Percentiles rank a stretch among this genome's conserved stretches.
phyloP scores from a whole-genome alignment of 2,888 invertebrate genomes.

The Trichogramma dendrolimi region DNA sequence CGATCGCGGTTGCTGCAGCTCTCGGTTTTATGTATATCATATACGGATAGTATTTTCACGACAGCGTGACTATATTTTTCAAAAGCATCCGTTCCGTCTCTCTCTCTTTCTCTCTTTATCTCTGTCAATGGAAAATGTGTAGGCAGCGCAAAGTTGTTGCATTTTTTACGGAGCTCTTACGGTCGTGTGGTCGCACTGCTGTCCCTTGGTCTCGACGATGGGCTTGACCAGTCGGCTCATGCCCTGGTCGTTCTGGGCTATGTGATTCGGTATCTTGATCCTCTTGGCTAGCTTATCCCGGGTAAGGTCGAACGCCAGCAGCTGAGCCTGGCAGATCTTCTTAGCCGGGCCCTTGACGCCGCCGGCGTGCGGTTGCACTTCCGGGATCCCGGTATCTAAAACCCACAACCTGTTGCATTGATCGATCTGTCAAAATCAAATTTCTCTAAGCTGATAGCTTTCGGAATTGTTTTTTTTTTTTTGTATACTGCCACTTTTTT shows the following conservation, averaged over 20 bases:
- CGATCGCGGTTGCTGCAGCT: no score
- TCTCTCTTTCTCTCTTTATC: no score
- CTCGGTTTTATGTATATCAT: no score
- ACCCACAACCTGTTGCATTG: conserved; percentile 68
- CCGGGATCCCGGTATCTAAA: conserved; percentile 65
- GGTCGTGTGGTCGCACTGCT: conserved; percentile 26
- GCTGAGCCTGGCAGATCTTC: conserved; percentile 65
- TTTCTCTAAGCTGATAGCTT: conserved; percentile 25
- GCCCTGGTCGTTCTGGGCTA: conserved; percentile 32
- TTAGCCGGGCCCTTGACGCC: neutral
- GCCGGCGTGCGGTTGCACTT: conserved; percentile 40
- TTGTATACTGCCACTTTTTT: conserved; percentile 5
- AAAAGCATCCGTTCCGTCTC: no score
- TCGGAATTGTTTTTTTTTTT: conserved; percentile 2
- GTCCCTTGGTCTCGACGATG: conserved; percentile 34
- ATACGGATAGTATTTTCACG: no score
- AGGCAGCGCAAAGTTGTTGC: no score
- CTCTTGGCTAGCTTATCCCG: conserved; percentile 48
- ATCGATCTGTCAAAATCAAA: conserved; percentile 58
- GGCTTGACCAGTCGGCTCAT: conserved; percentile 38
- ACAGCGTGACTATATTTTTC: no score
- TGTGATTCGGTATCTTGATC: conserved; percentile 32
- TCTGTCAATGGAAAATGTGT: no score
- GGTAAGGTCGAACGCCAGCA: conserved; percentile 66
- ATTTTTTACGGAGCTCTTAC: conserved; percentile 26